A percentile compares a stretch with the other conserved stretches of the same genome.
Conservation (phyloP, 2,797 vertebrate species). For the Gambusia yucatana region DNA sequence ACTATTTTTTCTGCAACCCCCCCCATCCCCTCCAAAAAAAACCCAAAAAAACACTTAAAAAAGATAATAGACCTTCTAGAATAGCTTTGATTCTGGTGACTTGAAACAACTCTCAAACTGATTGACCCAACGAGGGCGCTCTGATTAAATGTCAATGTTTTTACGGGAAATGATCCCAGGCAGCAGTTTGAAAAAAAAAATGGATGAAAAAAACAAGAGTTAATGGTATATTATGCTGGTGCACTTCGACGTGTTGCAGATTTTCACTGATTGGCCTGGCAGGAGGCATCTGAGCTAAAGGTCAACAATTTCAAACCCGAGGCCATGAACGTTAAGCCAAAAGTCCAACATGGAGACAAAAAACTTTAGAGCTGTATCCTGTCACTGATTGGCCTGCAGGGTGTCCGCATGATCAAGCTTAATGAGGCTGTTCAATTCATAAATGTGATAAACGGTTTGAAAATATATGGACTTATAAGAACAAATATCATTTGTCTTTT, state of each 20-base stretch:
- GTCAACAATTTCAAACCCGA: constrained; percentile 56
- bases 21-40: not conserved
- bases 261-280: constrained; percentile 59
- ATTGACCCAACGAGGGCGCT: constrained; percentile 64
- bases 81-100: constrained; percentile 2
- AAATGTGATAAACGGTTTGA: not conserved
- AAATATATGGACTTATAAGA: not conserved
- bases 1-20: not conserved
- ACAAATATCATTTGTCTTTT: not conserved
- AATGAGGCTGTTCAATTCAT: constrained; percentile 12
- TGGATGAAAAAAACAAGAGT: constrained; percentile 19
- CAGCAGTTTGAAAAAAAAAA: constrained; percentile 24
- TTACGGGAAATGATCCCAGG: constrained; percentile 36
- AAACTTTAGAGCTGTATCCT: constrained; percentile 16
- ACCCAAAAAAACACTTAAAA: not conserved
- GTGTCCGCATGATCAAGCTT: constrained; percentile 12
- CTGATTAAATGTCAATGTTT: constrained; percentile 72
- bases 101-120: constrained; percentile 31
- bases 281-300: constrained; percentile 62
- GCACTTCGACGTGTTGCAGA: constrained; percentile 27
- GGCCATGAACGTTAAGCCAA: constrained; percentile 33
- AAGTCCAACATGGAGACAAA: constrained; percentile 35
- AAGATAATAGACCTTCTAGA: constrained; percentile 5
- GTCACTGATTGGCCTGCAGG: constrained; percentile 44
- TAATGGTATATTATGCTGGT: constrained; percentile 35